A percentile compares a stretch with the other conserved stretches of the same genome.
Conservation (phyloP, 2,888 invertebrate species). For the Rutpela maculata region DNA sequence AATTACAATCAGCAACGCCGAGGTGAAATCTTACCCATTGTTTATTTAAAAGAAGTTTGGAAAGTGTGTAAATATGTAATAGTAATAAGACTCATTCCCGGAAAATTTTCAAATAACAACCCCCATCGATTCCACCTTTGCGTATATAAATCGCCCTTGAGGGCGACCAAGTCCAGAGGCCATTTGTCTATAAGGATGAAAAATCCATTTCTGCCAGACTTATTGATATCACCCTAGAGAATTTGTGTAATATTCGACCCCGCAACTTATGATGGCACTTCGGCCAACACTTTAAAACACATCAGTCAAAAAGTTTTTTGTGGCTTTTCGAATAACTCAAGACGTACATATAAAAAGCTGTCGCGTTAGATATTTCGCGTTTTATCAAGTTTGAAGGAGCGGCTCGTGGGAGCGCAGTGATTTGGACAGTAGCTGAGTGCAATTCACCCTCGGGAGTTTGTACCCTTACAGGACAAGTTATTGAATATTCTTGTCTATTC, state of each 20-base stretch:
- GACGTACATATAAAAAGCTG: conserved; percentile 56
- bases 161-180: conserved; percentile 70
- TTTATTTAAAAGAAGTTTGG: not conserved
- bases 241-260: conserved; percentile 69
- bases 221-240: conserved; percentile 74
- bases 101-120: conserved; percentile 18
- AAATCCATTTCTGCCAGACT: conserved; percentile 75
- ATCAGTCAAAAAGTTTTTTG: conserved; percentile 68
- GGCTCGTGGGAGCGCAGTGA: conserved; percentile 68
- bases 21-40: too few species aligned
- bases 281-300: conserved; percentile 70
- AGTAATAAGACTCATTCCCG: conserved; percentile 20
- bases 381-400: conserved; percentile 69
- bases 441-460: conserved; percentile 65
- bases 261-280: conserved; percentile 69
- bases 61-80: not conserved
- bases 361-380: conserved; percentile 68
- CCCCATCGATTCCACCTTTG: conserved; percentile 47
- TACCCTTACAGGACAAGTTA: conserved; percentile 66
- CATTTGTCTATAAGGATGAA: conserved; percentile 74
- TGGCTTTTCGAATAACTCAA: conserved; percentile 38
- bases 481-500: conserved; percentile 69
- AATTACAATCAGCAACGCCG: too few species aligned
- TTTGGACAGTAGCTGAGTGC: conserved; percentile 73
- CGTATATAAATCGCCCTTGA: conserved; percentile 60